Evolutionary conservation across 2,888 invertebrate genomes (phyloP).

Genomic region (Tetrapedia diversipes): DNA sequence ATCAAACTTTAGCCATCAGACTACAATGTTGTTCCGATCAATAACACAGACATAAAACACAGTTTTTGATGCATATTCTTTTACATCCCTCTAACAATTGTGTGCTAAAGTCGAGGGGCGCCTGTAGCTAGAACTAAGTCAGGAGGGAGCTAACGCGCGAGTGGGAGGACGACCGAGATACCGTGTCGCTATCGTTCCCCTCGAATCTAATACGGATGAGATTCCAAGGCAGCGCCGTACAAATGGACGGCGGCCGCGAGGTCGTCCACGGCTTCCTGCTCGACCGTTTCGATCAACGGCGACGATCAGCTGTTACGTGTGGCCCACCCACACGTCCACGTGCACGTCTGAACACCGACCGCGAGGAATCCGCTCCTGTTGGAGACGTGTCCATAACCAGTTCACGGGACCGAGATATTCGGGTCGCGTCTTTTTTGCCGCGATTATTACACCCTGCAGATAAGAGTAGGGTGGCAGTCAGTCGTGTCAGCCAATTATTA

Average conservation of each 20-base stretch:
- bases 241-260: conserved; percentile 72
- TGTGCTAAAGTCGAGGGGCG: too few species aligned
- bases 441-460: conserved; percentile 43
- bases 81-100: too few species aligned
- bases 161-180: conserved; percentile 39
- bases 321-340: conserved; percentile 60
- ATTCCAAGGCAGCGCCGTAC: conserved; percentile 71
- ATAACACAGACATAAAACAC: too few species aligned
- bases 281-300: conserved; percentile 67
- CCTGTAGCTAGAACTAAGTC: background rate
- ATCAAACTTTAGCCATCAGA: too few species aligned
- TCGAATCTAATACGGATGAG: conserved; percentile 75
- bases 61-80: too few species aligned
- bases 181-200: conserved; percentile 68
- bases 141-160: conserved; percentile 6
- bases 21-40: too few species aligned
- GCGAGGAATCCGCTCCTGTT: conserved; percentile 35
- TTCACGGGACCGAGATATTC: conserved; percentile 29
- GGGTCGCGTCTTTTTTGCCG: conserved; percentile 31
- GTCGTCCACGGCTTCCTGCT: conserved; percentile 71
- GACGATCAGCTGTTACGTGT: conserved; percentile 70
- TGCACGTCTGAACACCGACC: conserved; percentile 25
- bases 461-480: too few species aligned
- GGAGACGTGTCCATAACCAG: conserved; percentile 38
- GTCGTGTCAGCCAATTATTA: too few species aligned